Conservation (phyloP, 2,797 vertebrate species). For the Propithecus perrieri region DNA sequence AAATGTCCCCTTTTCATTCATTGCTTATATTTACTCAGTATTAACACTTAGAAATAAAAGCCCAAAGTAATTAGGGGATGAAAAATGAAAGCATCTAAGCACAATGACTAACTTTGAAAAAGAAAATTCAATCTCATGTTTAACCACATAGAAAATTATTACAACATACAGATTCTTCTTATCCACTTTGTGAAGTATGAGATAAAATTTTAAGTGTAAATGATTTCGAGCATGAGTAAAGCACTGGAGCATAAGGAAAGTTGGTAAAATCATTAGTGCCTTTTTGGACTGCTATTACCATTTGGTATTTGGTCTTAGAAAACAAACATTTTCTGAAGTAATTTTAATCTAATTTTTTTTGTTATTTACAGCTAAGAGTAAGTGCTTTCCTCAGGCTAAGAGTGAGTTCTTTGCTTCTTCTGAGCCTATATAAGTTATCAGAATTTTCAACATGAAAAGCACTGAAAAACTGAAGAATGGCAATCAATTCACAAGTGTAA, state of each 20-base stretch:
- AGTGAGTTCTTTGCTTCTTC: background rate
- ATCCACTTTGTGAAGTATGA: background rate
- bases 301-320: background rate
- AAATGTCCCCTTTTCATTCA: background rate
- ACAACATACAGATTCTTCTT: background rate
- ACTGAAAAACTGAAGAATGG: background rate
- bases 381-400: background rate
- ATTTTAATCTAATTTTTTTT: conserved; percentile 1
- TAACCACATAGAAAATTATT: conserved; percentile 38
- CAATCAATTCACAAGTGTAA: background rate
- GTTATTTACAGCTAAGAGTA: background rate
- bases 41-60: conserved; percentile 16
- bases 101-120: conserved; percentile 30
- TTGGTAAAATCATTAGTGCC: background rate
- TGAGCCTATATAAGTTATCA: background rate
- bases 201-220: background rate
- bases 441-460: conserved; percentile 30
- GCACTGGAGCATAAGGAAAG: background rate
- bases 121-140: conserved; percentile 10
- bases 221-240: background rate
- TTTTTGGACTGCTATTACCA: background rate
- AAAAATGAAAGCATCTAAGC: background rate
- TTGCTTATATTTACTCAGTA: background rate
- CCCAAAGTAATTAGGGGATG: background rate
- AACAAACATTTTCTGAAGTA: conserved; percentile 32